Base-by-base conservation (phyloP, 2,888 invertebrate genomes). In the Pachymerium ferrugineum region DNA sequence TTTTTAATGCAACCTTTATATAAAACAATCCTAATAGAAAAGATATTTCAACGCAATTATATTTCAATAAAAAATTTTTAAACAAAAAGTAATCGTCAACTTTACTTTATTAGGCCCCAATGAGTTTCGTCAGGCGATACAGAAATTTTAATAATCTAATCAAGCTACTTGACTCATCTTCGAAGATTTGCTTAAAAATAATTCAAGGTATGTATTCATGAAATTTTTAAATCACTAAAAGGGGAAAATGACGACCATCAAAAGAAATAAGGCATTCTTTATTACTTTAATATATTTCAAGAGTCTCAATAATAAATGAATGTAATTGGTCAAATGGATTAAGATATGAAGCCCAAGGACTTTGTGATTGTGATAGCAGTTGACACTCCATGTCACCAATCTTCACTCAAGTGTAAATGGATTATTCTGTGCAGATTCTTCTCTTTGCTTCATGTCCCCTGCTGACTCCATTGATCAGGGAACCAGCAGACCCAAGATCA, bases 321-420 rank as follows among this genome's bases (percentile, higher is more conserved):
- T 28, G 62, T 62, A 62, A 62, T 62, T 62, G 62, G 62, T 62
- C 28, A 22, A 62, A 62, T 62, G 62, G 62, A 62, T 62, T 62
- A 62, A 62, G 62, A 62, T 62, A 62, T 62, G 62, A 62, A 62
- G 62, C 62, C 22, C 28, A 62, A 62, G n/a, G 62, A 62, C 62
- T 62, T 25, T 62, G 62, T 62, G 62, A 62, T 62, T 62, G 62
- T 62, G 62, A 62, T 62, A 62, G 62, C 62, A 62, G 62, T 28
- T 62, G 62, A 28, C 62, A 62, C 62, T 62, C 62, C 28, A 62
- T 62, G 62, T 62, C 62, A 62, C 62, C 62, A 62, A 62, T 62
- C 62, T 62, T 62, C 62, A 62, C 62, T 62, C 62, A 62, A 62
- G 62, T 62, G 62, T 62, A 25, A 62, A 62, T 62, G 62, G 62